Base-by-base conservation (phyloP, 2,113 vertebrate species). In the Pachypanchax playfairii region DNA sequence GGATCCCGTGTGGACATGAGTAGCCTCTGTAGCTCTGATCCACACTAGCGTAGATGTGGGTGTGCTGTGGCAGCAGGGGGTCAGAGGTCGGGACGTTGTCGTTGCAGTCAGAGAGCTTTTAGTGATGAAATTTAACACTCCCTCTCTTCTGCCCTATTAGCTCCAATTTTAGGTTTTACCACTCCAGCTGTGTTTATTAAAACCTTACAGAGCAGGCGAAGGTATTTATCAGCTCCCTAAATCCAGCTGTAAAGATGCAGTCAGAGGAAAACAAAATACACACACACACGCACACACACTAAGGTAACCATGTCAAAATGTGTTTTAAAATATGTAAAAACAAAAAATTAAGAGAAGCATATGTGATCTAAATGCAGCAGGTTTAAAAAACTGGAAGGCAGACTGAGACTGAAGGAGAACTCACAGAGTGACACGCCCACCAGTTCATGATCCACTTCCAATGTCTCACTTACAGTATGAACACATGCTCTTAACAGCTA, bases 1-100 rank as follows among this genome's bases (percentile, higher is more conserved):
- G 79, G 73, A 88, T 72, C 73, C 56, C 74, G 60, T 68, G 72
- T 80, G 82, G 82, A 73, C 77, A 68, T 66, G 80, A 88, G 80
- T 65, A 67, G 66, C 75, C 55, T 67, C 75, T 69, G 76, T 73
- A 44, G 25, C 25, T 17, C 60, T 11, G 33, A 12, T 65, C 41
- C 38, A 42, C 41, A 54, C 22, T 73, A 22, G 20, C 56, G 38
- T 21, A 21, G 33, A 38, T 53, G 59, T 68, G 49, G 33, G 57
- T 48, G 58, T 39, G 6, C 11, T 22, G 38, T 35, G 48, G 51
- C 24, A 39, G 49, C 42, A 51, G 57, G 18, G 51, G 44, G 22
- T 53, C 51, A 54, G 55, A 26, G 56, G 59, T 64, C 35, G 11
- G 46, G 55, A 57, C 36, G 36, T 14, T 49, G 29, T 38, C 54